Evolutionary conservation across 2,888 invertebrate species (phyloP).

Genomic region (Leucophenga montana): DNA sequence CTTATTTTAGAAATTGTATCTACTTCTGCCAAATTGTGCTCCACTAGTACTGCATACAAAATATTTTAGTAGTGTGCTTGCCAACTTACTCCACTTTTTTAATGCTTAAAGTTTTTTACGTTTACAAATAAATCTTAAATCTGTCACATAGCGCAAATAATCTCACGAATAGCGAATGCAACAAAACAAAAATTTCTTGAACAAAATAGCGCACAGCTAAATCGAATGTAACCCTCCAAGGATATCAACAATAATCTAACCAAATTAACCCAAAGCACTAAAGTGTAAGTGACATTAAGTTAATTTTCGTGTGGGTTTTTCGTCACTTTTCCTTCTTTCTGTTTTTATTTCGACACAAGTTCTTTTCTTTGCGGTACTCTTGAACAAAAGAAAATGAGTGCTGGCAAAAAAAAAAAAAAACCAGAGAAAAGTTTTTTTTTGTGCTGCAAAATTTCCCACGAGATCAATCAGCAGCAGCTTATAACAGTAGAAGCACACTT

Average conservation of each 20-base stretch:
- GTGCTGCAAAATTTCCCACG: conserved; percentile 67
- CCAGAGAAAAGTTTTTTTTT: conserved; percentile 45
- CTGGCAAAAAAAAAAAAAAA: conserved; percentile 35
- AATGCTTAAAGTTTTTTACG: neutral
- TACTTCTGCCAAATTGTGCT: too few relatives aligned
- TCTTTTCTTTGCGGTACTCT: too few relatives aligned
- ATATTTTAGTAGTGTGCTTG: too few relatives aligned
- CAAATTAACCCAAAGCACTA: conserved; percentile 71
- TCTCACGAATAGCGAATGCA: neutral
- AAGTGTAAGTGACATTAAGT: conserved; percentile 71
- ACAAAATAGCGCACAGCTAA: neutral
- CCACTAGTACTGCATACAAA: too few relatives aligned
- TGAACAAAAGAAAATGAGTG: conserved; percentile 44
- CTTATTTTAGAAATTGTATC: too few relatives aligned
- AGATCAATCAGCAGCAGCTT: conserved; percentile 63
- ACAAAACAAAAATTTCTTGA: neutral
- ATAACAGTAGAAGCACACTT: neutral
- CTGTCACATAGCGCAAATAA: neutral
- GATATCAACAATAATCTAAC: conserved; percentile 70
- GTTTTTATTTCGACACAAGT: conserved; percentile 17
- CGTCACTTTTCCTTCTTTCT: conserved; percentile 1
- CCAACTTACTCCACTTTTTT: too few relatives aligned
- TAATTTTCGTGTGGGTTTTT: conserved; percentile 61
- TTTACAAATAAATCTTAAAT: neutral
- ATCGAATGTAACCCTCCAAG: conserved; percentile 54